Base-by-base conservation (phyloP, 2,888 invertebrate genomes). In the Amphipoea lucens region DNA sequence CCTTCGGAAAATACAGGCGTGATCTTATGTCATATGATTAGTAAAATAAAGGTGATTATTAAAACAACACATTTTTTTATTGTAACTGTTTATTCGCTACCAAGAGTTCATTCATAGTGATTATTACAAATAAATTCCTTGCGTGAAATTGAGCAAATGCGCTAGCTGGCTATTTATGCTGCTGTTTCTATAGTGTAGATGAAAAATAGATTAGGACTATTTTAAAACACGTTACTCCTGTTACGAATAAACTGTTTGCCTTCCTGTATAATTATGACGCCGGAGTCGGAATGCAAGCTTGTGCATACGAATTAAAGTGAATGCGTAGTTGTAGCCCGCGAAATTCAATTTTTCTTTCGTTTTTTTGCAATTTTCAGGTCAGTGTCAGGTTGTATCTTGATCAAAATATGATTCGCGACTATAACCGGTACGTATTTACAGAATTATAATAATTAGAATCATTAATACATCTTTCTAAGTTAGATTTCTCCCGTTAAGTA, bases 101-200 rank as follows among this genome's bases (percentile, higher is more conserved):
- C 68, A 81, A 82, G 76, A 76, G 57, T 79, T 81, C 62, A 73
- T 68, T 81, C 62, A 73, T 68, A 87, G 74, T 74, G 70, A 71
- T 79, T 73, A 83, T 79, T 73, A 83, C 65, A 80, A 88, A 74
- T 70, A 80, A 88, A 79, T 85, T 84, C 67, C 72, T 88, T 78
- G 80, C 79, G 84, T 87, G 85, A 66, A 54, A 67, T 76, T 81
- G 76, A 87, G 86, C 78, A 87, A 84, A 84, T 81, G 88, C 74
- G 72, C 85, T 86, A 86, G 78, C 81, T 76, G 77, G 70, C 84
- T 87, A 84, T 63, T 77, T 75, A 78, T 80, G 80, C 76, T 76
- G 54, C 62, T 85, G 69, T 51, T 63, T 67, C 67, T 82, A 85
- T 71, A 74, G 65, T 78, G 54, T 86, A 72, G 63, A 45, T 78